Base-by-base conservation (phyloP, 2,888 invertebrate genomes). In the Eubasilissa splendida region DNA sequence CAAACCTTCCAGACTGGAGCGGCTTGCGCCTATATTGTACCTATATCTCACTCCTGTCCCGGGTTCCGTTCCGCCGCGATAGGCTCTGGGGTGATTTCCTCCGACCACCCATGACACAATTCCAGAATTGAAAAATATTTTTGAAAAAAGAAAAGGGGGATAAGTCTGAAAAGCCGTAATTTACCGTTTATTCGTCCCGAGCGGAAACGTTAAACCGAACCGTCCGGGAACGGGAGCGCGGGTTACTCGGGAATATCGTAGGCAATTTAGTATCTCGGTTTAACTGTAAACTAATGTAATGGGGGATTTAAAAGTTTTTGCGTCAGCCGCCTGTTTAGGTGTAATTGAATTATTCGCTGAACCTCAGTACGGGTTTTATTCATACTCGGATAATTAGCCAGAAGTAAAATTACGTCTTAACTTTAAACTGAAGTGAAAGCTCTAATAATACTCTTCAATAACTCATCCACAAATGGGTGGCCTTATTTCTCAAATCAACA, bases 101-200 rank as follows among this genome's bases (percentile, higher is more conserved):
- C 58, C 58, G 9, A 58, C 58, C 58, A 9, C 58, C n/a, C 58
- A 58, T 58, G 58, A 58, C 58, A 58, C 58, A 58, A 58, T 58
- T 58, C 58, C 58, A 10, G 58, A 58, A 58, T 58, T 58, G 58
- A n/a, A 58, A 58, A n/a, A 58, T 58, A 42, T 42, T 42, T 42
- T 42, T 42, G 42, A n/a, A 58, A 58, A 58, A 58, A 58, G n/a
- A 58, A n/a, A 58, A 58, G 12, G 58, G 58, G 58, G 58, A 58
- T 9, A 58, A 58, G 58, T 58, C 58, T n/a, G 58, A 4, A n/a
- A 42, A n/a, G 58, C 58, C 11, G 58, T 58, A 58, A 58, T 58
- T 58, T 58, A 58, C 58, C 58, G 58, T 58, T 58, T 58, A 58
- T n/a, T n/a, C 58, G 11, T n/a, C 58, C n/a, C 58, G 58, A n/a